Conservation (phyloP, 2,797 vertebrate genomes). For the Eremophila alpestris region DNA sequence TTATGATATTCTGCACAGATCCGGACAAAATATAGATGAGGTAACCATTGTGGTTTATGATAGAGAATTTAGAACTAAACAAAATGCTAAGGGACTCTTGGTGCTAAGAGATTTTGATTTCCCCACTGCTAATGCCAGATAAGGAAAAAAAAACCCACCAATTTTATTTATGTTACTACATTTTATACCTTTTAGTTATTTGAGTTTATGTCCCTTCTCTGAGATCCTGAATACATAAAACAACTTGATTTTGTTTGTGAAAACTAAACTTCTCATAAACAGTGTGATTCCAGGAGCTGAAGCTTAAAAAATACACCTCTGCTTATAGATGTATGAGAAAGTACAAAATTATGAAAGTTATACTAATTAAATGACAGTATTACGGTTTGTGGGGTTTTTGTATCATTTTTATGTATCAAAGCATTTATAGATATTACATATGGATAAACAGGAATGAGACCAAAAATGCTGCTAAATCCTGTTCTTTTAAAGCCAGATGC, state of each 20-base stretch:
- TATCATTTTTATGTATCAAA: not conserved
- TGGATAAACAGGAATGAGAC: not conserved
- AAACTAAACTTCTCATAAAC: not conserved
- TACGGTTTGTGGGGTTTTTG: not conserved
- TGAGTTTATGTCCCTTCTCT: not conserved
- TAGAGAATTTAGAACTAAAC: not conserved
- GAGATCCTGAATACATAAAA: not conserved
- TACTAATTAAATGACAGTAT: not conserved
- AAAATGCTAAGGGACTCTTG: not conserved
- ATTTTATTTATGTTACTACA: not conserved
- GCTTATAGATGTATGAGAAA: not conserved
- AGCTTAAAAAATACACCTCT: not conserved
- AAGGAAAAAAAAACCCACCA: not conserved
- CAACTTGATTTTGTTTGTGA: not conserved
- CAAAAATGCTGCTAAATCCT: not conserved
- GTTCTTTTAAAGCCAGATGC: not conserved
- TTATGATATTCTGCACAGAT: not conserved
- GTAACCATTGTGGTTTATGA: not conserved
- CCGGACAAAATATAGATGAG: not conserved
- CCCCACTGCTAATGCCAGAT: not conserved
- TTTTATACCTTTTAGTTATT: not conserved
- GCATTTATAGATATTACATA: not conserved
- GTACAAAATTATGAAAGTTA: not conserved
- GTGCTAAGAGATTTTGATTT: not conserved
- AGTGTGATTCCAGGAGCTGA: not conserved